phyloP scores from a whole-genome alignment of 2,888 invertebrate genomes.

The Anaspis maculata region DNA sequence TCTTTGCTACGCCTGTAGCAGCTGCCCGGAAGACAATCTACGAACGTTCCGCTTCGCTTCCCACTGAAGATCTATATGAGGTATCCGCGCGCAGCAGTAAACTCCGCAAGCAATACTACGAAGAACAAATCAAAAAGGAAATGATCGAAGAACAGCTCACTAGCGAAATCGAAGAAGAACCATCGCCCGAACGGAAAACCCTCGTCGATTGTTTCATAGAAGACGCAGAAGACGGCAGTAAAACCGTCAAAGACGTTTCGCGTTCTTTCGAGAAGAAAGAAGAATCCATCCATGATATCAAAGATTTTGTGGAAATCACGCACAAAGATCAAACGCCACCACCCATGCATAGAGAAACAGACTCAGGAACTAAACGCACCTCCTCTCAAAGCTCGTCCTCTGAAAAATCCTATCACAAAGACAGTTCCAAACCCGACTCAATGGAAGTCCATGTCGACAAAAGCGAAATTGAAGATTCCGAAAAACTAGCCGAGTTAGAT shows the following conservation, averaged over 20 bases:
- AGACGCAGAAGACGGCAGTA: slow-evolving; percentile 18
- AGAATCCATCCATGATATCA: slow-evolving; percentile 17
- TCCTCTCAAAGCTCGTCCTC: slow-evolving; percentile 32
- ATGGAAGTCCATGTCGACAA: slow-evolving; percentile 47
- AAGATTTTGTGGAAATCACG: slow-evolving; percentile 21
- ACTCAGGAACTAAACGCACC: slow-evolving; percentile 24
- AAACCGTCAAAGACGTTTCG: slow-evolving; percentile 14
- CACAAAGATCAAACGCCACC: slow-evolving; percentile 19
- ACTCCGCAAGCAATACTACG: slow-evolving; percentile 50
- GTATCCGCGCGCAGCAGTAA: slow-evolving; percentile 48
- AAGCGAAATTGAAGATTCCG: slow-evolving; percentile 44
- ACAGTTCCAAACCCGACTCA: slow-evolving; percentile 40
- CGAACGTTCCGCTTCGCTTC: slow-evolving; percentile 45
- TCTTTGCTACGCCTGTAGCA: slow-evolving; percentile 35
- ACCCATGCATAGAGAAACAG: slow-evolving; percentile 30
- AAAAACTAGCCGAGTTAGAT: slow-evolving; percentile 42
- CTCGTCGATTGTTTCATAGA: slow-evolving; percentile 17
- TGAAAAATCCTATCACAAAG: slow-evolving; percentile 24
- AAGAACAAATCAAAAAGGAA: slow-evolving; percentile 53
- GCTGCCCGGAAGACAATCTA: slow-evolving; percentile 37
- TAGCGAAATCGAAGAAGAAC: slow-evolving; percentile 43
- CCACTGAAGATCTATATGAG: slow-evolving; percentile 45
- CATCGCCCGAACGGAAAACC: slow-evolving; percentile 44
- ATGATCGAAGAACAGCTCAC: slow-evolving; percentile 47
- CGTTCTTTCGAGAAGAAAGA: slow-evolving; percentile 15